A percentile compares a stretch with the other conserved stretches of the same genome.
Evolutionary conservation across 2,797 vertebrate genomes (phyloP).

Genomic region (Euthynnus affinis): DNA sequence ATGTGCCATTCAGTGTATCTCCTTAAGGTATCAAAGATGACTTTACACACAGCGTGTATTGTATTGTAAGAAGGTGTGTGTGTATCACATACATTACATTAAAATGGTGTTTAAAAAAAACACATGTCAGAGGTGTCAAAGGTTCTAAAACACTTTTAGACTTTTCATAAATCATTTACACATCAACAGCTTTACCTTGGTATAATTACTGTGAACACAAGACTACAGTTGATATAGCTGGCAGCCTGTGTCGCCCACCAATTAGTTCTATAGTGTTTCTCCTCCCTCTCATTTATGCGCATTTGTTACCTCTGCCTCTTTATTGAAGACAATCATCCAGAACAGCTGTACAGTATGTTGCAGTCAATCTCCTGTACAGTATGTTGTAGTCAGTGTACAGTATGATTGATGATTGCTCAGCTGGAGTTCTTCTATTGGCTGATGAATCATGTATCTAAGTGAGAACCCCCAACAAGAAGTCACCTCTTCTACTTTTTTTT

Average conservation of each 20-base stretch:
- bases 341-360: background rate
- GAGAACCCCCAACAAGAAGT: background rate
- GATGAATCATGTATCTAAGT: background rate
- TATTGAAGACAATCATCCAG: background rate
- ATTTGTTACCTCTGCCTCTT: conserved; percentile 11
- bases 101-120: conserved; percentile 2
- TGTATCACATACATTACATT: background rate
- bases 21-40: background rate
- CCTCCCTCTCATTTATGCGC: conserved; percentile 39
- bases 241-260: conserved; percentile 19
- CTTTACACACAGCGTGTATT: conserved; percentile 1
- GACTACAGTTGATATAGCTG: conserved; percentile 28
- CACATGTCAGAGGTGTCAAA: conserved; percentile 7
- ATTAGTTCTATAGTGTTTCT: conserved; percentile 34
- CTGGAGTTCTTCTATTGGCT: background rate
- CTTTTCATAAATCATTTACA: conserved; percentile 23
- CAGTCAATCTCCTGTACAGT: background rate
- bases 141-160: background rate
- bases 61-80: background rate
- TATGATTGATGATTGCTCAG: background rate
- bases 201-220: conserved; percentile 42
- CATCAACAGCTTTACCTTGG: conserved; percentile 16
- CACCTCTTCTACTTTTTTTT: background rate
- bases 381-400: background rate
- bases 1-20: conserved; percentile 1